Percentiles rank a stretch among this genome's conserved stretches.
These are phyloP conservation scores for Podarcis lilfordi DNA, from an alignment of 2,797 vertebrate species.

Conservation along the genomic window DNA sequence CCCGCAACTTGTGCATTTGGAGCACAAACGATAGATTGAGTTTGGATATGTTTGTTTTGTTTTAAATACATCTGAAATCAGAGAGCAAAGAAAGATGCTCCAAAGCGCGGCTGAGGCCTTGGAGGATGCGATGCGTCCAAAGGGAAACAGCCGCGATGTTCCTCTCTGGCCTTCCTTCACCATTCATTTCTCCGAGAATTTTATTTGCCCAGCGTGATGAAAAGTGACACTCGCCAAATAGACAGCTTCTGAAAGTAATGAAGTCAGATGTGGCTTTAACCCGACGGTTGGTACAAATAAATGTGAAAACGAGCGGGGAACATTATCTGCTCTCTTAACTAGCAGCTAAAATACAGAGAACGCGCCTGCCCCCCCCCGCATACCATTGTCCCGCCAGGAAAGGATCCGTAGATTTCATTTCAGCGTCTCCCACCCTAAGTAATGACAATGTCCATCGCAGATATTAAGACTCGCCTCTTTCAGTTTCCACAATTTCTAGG, in stretches of 20 bases:
- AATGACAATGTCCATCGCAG: background rate
- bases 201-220: conserved; percentile 78
- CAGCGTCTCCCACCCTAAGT: background rate
- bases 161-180: conserved; percentile 63
- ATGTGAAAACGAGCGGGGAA: conserved; percentile 72
- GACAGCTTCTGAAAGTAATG: conserved; percentile 82
- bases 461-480: background rate
- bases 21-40: background rate
- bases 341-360: conserved; percentile 13
- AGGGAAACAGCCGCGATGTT: conserved; percentile 74
- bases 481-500: background rate
- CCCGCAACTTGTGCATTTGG: background rate
- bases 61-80: conserved; percentile 49
- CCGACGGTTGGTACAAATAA: conserved; percentile 79
- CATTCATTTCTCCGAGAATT: conserved; percentile 76
- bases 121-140: conserved; percentile 61
- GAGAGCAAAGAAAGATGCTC: conserved; percentile 34
- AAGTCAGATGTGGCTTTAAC: conserved; percentile 82
- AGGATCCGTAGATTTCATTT: background rate
- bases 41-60: conserved; percentile 27
- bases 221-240: conserved; percentile 80
- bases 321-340: conserved; percentile 69
- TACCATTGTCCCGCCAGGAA: background rate
- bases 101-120: conserved; percentile 65
- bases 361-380: too few relatives aligned